These are phyloP conservation scores for Thera britannica DNA, from an alignment of 2,888 invertebrate genomes.

Conservation along the genomic window DNA sequence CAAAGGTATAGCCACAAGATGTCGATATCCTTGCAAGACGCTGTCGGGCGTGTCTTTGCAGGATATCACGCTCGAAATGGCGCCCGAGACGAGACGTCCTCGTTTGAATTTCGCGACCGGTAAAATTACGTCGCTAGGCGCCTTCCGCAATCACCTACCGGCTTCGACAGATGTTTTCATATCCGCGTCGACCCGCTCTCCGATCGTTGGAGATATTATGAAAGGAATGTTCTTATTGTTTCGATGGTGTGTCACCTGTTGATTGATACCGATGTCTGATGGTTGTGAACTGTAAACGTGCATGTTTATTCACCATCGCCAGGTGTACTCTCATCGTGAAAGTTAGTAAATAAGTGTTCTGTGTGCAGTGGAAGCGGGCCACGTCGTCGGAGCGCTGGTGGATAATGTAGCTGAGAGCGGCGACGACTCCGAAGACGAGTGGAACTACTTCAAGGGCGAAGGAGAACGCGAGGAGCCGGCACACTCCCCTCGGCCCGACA, in stretches of 20 bases:
- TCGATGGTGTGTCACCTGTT: conserved; percentile 82
- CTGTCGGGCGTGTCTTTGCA: conserved; percentile 74
- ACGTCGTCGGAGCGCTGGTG: conserved; percentile 82
- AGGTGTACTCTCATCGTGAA: conserved; percentile 48
- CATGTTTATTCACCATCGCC: conserved; percentile 47
- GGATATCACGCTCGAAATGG: conserved; percentile 72
- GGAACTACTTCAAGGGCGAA: conserved; percentile 92
- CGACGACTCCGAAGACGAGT: conserved; percentile 94
- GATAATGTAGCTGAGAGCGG: conserved; percentile 91
- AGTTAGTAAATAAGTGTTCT: conserved; percentile 48
- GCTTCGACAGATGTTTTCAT: conserved; percentile 43
- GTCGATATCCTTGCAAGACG: conserved; percentile 42
- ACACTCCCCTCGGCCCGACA: conserved; percentile 77
- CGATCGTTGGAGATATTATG: conserved; percentile 1
- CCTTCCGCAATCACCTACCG: conserved; percentile 51
- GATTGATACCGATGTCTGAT: conserved; percentile 63
- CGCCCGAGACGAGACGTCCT: conserved; percentile 69
- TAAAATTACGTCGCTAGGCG: conserved; percentile 63
- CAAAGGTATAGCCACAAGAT: conserved; percentile 55
- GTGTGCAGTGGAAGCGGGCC: conserved; percentile 76
- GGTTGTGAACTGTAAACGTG: conserved; percentile 54
- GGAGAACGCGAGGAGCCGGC: conserved; percentile 86
- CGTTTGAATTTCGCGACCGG: conserved; percentile 80
- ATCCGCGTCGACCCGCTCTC: conserved; percentile 17
- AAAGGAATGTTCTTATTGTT: conserved; percentile 42